Conservation (phyloP, 2,113 vertebrate genomes). For the Prolemur simus region DNA sequence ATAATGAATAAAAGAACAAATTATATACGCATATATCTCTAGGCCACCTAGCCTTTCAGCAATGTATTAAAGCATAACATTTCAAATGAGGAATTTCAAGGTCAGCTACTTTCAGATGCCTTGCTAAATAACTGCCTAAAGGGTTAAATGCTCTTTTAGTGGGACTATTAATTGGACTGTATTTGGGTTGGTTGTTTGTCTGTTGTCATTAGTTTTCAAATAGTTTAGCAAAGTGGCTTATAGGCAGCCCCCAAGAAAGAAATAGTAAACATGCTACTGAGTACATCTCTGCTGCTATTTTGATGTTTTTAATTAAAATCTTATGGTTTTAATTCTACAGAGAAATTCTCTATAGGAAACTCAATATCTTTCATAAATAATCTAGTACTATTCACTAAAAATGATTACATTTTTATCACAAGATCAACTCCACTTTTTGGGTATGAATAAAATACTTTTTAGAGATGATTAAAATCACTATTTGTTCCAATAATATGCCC, state of each 20-base stretch:
- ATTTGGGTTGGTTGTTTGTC: not conserved
- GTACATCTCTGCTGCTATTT: constrained; percentile 36
- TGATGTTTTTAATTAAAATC: constrained; percentile 52
- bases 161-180: not conserved
- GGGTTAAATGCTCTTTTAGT: not conserved
- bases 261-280: constrained; percentile 13
- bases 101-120: not conserved
- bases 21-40: not conserved
- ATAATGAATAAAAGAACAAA: constrained; percentile 32
- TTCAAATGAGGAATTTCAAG: not conserved
- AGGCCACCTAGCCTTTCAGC: not conserved
- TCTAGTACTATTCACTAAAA: not conserved
- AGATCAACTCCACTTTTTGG: not conserved
- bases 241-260: not conserved
- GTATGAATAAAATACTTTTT: not conserved
- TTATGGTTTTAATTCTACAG: not conserved
- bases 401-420: not conserved
- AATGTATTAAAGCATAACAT: not conserved
- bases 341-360: not conserved
- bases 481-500: not conserved
- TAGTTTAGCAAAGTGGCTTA: constrained; percentile 16
- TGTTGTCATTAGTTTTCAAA: not conserved
- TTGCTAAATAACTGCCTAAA: constrained; percentile 30
- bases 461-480: not conserved
- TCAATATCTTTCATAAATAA: not conserved